Conservation (phyloP, 2,113 vertebrate species). For the Ictalurus furcatus region DNA sequence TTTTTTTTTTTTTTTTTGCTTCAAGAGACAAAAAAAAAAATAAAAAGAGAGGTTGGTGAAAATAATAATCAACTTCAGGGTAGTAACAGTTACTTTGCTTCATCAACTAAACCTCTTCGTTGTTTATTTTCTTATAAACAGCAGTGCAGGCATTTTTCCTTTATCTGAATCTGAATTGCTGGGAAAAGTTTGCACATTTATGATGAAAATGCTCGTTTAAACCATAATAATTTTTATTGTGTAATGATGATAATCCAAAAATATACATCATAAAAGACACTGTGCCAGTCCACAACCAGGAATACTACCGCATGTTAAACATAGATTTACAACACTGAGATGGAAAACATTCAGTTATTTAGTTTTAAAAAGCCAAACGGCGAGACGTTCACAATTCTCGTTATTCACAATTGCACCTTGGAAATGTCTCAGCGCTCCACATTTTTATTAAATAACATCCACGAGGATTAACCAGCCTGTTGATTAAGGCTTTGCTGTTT, state of each 20-base stretch:
- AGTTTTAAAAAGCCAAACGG: conserved; percentile 64
- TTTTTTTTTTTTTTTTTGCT: too few relatives aligned
- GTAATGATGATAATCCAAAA: conserved; percentile 39
- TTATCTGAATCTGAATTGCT: background rate
- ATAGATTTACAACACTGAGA: conserved; percentile 72
- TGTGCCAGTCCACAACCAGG: conserved; percentile 44
- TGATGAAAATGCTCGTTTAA: background rate
- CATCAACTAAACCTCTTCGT: background rate
- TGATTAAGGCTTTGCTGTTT: conserved; percentile 18
- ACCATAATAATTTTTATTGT: conserved; percentile 7
- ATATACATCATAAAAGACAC: conserved; percentile 72
- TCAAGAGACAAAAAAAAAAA: too few relatives aligned
- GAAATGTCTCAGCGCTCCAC: conserved; percentile 83
- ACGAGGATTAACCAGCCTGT: conserved; percentile 24
- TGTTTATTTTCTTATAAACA: background rate
- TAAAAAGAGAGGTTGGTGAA: too few relatives aligned
- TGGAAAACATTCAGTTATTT: conserved; percentile 58
- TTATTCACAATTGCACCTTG: conserved; percentile 91
- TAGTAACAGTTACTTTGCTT: background rate
- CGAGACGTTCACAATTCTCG: conserved; percentile 59
- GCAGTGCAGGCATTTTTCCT: background rate
- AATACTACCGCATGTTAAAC: conserved; percentile 73
- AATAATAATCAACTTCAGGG: too few relatives aligned
- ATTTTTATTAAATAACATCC: conserved; percentile 78
- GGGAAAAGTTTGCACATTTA: background rate